phyloP scores from a whole-genome alignment of 2,888 invertebrate species.

The Callimorpha dominula region DNA sequence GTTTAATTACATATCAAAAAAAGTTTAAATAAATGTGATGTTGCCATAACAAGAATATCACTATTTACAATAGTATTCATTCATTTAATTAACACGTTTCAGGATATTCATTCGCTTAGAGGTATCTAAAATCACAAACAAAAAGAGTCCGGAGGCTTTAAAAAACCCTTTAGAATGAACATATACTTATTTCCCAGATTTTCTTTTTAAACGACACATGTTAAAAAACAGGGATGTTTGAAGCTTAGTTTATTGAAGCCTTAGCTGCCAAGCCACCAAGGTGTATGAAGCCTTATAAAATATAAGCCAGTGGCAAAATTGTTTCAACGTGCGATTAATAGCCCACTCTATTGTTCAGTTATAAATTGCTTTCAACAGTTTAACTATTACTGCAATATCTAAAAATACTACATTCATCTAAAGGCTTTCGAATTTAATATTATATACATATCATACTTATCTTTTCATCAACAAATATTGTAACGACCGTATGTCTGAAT shows the following conservation, averaged over 20 bases:
- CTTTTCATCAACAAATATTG: constrained; percentile 47
- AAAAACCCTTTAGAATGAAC: no score
- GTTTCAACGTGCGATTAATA: constrained; percentile 41
- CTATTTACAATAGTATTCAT: no score
- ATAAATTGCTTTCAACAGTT: constrained; percentile 52
- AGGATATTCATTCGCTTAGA: no score
- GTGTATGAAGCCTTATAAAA: constrained; percentile 35
- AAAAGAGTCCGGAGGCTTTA: no score
- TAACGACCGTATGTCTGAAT: constrained; percentile 31
- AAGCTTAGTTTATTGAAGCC: neutral
- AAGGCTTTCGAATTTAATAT: constrained; percentile 28
- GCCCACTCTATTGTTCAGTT: constrained; percentile 47
- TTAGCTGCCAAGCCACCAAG: constrained; percentile 29
- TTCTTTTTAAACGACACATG: neutral
- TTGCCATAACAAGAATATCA: no score
- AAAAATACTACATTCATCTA: constrained; percentile 45
- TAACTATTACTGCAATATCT: constrained; percentile 44
- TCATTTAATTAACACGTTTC: no score
- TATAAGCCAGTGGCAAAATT: constrained; percentile 41
- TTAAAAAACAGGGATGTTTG: neutral
- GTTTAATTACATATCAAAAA: no score
- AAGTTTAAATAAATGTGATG: no score
- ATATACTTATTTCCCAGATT: no score
- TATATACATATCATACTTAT: constrained; percentile 37
- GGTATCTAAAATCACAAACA: no score